Conservation (phyloP, 2,113 vertebrate genomes). For the Actenoides lindsayi region DNA sequence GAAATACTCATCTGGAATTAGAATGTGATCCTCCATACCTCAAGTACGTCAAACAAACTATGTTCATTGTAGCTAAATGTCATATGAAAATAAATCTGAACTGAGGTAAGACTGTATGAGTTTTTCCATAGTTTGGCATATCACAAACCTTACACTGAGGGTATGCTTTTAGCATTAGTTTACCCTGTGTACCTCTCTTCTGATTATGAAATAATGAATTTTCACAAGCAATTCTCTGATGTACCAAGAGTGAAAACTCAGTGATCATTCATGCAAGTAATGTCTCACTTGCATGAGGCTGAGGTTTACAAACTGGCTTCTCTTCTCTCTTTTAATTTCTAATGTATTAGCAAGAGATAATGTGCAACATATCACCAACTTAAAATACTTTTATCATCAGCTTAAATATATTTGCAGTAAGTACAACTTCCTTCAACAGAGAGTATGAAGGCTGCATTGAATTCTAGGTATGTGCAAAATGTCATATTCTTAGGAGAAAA, state of each 20-base stretch:
- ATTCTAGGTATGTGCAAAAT: background rate
- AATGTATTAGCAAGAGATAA: background rate
- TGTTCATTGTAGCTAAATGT: background rate
- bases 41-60: background rate
- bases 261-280: background rate
- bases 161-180: background rate
- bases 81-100: background rate
- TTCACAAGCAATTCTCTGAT: background rate
- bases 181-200: background rate
- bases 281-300: background rate
- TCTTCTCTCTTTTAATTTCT: background rate
- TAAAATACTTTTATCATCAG: background rate
- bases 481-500: constrained; percentile 4
- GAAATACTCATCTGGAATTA: background rate
- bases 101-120: background rate
- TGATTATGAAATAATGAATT: constrained; percentile 15
- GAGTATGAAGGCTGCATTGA: background rate
- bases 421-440: background rate
- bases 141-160: background rate
- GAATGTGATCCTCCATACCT: background rate
- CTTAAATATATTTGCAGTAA: background rate
- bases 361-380: background rate
- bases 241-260: background rate
- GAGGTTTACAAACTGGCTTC: background rate
- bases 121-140: background rate